These are phyloP conservation scores for Hydractinia symbiolongicarpus DNA, from an alignment of 30 jellyfish, hydroid and myxozoan genomes.

Conservation along the genomic window DNA sequence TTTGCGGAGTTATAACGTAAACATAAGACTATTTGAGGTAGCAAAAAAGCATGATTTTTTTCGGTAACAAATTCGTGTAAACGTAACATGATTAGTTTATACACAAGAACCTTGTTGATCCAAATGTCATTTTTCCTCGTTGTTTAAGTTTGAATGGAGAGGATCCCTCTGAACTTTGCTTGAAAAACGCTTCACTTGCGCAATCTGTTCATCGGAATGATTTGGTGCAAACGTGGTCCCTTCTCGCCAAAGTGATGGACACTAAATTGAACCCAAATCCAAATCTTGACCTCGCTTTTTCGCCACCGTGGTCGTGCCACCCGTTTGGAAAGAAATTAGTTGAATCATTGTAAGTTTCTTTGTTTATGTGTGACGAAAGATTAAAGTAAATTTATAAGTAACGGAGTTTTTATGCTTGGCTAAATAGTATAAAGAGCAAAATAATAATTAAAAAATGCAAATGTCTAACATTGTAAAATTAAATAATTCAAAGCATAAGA, in stretches of 20 bases:
- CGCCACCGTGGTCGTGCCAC: constrained; percentile 73
- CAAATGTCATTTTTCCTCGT: too few relatives aligned
- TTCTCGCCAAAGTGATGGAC: constrained; percentile 60
- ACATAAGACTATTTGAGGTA: too few relatives aligned
- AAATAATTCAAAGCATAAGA: too few relatives aligned
- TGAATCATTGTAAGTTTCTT: constrained; percentile 58
- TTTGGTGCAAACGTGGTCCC: constrained; percentile 78
- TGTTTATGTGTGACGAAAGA: not conserved
- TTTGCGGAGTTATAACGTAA: too few relatives aligned
- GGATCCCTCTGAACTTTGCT: constrained; percentile 51
- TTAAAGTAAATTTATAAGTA: not conserved
- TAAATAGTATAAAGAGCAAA: not conserved
- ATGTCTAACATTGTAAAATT: too few relatives aligned
- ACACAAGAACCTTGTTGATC: too few relatives aligned
- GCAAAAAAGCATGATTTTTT: too few relatives aligned
- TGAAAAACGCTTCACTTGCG: constrained; percentile 57
- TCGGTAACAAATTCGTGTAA: too few relatives aligned
- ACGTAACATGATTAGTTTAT: too few relatives aligned
- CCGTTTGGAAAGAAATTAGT: constrained; percentile 79
- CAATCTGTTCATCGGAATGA: constrained; percentile 61
- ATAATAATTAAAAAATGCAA: not conserved
- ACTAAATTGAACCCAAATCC: constrained; percentile 36
- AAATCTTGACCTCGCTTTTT: constrained; percentile 21
- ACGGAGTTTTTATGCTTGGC: not conserved
- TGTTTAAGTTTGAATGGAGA: constrained; percentile 36